These are phyloP conservation scores for Coregonus ussuriensis DNA, from an alignment of 2,797 vertebrate genomes.

Conservation along the genomic window DNA sequence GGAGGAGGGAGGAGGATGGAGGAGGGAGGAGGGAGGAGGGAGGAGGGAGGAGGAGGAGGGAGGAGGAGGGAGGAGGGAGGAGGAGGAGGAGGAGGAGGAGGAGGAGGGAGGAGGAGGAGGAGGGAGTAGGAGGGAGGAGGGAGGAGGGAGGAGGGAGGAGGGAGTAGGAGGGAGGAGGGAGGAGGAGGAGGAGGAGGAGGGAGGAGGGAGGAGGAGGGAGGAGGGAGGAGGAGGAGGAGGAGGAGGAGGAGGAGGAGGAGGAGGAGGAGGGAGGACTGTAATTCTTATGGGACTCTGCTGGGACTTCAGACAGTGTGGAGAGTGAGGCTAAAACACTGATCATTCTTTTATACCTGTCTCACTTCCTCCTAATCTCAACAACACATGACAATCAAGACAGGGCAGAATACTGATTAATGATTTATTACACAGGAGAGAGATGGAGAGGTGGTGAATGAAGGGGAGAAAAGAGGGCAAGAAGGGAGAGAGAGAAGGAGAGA, in stretches of 20 bases:
- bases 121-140: background rate
- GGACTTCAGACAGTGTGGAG: slow-evolving; percentile 49
- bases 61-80: no score
- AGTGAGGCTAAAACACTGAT: slow-evolving; percentile 56
- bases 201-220: background rate
- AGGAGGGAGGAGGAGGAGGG: no score
- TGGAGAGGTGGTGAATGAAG: slow-evolving; percentile 42
- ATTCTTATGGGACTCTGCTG: slow-evolving; percentile 33
- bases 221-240: background rate
- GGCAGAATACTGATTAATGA: slow-evolving; percentile 44
- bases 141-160: background rate
- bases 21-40: no score
- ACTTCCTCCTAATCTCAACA: slow-evolving; percentile 46
- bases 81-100: no score
- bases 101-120: no score
- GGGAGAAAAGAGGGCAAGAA: background rate
- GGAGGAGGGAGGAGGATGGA: no score
- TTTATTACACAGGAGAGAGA: slow-evolving; percentile 66
- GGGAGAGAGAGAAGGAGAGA: background rate
- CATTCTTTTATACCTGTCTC: slow-evolving; percentile 59
- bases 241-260: background rate
- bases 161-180: no score
- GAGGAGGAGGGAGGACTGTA: slow-evolving; percentile 15
- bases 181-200: no score
- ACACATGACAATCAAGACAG: slow-evolving; percentile 61